phyloP scores from a whole-genome alignment of 2,797 vertebrate genomes.

The Sciurus vulgaris region DNA sequence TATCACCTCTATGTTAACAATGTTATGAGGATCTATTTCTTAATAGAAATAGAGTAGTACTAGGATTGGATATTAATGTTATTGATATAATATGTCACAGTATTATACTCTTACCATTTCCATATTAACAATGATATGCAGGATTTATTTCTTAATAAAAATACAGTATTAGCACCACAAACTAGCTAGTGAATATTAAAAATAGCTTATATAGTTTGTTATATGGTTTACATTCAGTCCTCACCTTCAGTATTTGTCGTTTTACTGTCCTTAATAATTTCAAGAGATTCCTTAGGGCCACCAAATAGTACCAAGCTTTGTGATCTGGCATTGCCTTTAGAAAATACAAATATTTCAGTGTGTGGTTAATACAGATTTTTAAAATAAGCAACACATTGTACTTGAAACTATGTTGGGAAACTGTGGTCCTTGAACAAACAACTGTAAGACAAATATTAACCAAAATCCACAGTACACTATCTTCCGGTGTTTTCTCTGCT shows the following conservation, averaged over 20 bases:
- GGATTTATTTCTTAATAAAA: slow-evolving; percentile 10
- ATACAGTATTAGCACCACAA: background rate
- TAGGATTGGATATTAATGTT: background rate
- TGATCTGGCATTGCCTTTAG: slow-evolving; percentile 65
- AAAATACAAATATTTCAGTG: slow-evolving; percentile 12
- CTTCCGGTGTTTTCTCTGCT: background rate
- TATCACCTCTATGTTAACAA: background rate
- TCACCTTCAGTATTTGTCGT: slow-evolving; percentile 79
- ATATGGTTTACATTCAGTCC: background rate
- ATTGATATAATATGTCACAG: background rate
- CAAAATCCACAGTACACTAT: background rate
- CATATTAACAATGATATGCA: background rate
- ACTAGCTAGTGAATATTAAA: background rate
- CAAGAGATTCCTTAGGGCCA: background rate
- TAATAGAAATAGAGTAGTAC: slow-evolving; percentile 5
- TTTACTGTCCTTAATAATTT: slow-evolving; percentile 66
- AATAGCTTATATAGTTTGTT: background rate
- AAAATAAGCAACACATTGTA: background rate
- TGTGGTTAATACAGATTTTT: slow-evolving; percentile 24
- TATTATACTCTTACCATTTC: background rate
- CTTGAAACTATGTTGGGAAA: background rate
- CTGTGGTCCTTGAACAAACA: background rate
- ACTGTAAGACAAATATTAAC: slow-evolving; percentile 1
- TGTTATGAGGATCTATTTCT: background rate
- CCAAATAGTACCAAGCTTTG: slow-evolving; percentile 5